Evolutionary conservation across 1,140 invertebrate species (phyloP).

Genomic region (Chionoecetes opilio): DNA sequence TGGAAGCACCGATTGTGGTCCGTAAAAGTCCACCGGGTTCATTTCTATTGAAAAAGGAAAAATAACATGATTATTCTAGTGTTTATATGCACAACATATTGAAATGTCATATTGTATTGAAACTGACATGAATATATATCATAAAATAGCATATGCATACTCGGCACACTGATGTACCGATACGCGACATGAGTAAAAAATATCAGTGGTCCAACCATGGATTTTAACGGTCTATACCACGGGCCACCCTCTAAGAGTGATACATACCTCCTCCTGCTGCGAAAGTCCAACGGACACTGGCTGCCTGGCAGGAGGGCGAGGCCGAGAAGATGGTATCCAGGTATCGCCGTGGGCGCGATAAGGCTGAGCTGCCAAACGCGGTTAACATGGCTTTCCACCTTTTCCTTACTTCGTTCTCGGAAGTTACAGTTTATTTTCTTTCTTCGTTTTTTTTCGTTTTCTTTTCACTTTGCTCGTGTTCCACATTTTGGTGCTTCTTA

Average conservation of each 20-base stretch:
- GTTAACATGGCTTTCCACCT: constrained; percentile 24
- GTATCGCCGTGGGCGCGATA: background rate
- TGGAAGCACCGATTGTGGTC: background rate
- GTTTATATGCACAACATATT: background rate
- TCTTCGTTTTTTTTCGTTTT: too few species aligned
- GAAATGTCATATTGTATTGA: too few species aligned
- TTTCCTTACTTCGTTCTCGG: too few species aligned
- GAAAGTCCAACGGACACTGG: constrained; percentile 52
- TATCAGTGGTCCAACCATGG: constrained; percentile 52
- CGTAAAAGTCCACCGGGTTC: background rate
- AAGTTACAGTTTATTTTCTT: too few species aligned
- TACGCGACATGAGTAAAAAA: constrained; percentile 22
- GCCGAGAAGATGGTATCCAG: too few species aligned
- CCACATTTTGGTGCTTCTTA: too few species aligned
- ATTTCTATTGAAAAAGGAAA: background rate
- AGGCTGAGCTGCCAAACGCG: constrained; percentile 46
- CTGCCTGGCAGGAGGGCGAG: too few species aligned
- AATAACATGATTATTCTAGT: background rate
- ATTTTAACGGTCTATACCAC: constrained; percentile 38
- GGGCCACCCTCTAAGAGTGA: background rate
- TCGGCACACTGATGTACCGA: constrained; percentile 15
- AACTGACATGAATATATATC: too few species aligned
- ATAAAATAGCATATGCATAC: too few species aligned
- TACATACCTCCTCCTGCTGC: constrained; percentile 36
- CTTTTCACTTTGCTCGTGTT: too few species aligned